Percentiles rank a stretch among this genome's conserved stretches.
These are phyloP conservation scores for Orestias chungarensis DNA, from an alignment of 2,797 vertebrate species.

Conservation along the genomic window DNA sequence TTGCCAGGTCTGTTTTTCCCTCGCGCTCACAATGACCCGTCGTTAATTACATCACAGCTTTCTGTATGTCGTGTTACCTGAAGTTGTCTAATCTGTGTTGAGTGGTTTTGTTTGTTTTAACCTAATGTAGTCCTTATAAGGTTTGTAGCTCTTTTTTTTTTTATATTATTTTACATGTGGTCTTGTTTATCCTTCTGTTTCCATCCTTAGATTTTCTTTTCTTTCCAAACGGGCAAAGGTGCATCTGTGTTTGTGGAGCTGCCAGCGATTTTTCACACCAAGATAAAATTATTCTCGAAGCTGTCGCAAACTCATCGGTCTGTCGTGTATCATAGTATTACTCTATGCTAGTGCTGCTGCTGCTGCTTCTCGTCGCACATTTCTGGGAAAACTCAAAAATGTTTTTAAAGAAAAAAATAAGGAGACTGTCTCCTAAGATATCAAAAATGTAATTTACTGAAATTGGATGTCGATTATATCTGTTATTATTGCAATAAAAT, in stretches of 20 bases:
- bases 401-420: conserved; percentile 14
- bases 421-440: conserved; percentile 75
- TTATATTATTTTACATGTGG: background rate
- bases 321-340: conserved; percentile 77
- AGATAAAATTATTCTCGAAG: conserved; percentile 39
- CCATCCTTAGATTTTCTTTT: conserved; percentile 25
- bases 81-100: conserved; percentile 13
- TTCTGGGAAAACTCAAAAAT: conserved; percentile 58
- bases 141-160: conserved; percentile 22
- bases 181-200: conserved; percentile 10
- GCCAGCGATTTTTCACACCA: conserved; percentile 53
- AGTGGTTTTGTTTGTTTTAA: background rate
- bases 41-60: conserved; percentile 34
- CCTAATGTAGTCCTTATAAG: conserved; percentile 27
- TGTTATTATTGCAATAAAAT: conserved; percentile 85
- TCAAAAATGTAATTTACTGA: conserved; percentile 82
- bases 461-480: conserved; percentile 82
- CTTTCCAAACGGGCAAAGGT: conserved; percentile 35
- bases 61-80: conserved; percentile 19
- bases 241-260: conserved; percentile 49
- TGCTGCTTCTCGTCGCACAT: conserved; percentile 58
- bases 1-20: conserved; percentile 23
- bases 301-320: conserved; percentile 76
- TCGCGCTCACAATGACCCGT: conserved; percentile 27
- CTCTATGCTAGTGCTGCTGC: conserved; percentile 74